Conservation (phyloP, 2,113 vertebrate genomes). For the Cyprinus carpio region DNA sequence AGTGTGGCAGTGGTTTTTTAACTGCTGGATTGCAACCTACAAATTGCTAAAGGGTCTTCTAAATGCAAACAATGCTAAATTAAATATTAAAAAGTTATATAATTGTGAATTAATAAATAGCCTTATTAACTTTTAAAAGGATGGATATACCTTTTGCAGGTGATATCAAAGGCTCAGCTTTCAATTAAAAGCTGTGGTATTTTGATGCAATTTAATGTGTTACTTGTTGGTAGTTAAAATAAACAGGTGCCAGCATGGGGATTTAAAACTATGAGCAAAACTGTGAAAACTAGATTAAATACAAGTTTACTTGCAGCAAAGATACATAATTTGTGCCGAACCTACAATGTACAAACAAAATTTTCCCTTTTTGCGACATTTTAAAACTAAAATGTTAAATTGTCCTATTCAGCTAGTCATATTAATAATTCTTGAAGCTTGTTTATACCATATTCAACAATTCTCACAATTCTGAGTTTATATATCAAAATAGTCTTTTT, state of each 20-base stretch:
- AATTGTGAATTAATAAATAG: neutral
- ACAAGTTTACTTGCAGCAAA: too few relatives aligned
- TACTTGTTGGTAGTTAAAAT: neutral
- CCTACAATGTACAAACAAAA: neutral
- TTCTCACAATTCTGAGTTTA: too few relatives aligned
- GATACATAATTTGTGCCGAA: too few relatives aligned
- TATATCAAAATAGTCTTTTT: too few relatives aligned
- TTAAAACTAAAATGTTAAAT: neutral
- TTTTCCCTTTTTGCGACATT: neutral
- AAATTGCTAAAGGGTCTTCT: neutral
- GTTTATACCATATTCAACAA: too few relatives aligned
- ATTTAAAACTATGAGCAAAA: conserved; percentile 9
- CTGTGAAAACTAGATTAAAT: neutral
- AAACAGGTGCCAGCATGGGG: neutral
- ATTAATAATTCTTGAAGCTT: neutral
- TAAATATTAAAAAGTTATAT: neutral
- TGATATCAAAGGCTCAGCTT: neutral
- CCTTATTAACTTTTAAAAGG: too few relatives aligned
- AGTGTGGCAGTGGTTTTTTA: neutral
- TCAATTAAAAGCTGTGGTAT: neutral
- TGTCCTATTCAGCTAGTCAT: neutral
- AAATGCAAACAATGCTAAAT: neutral
- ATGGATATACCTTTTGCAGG: neutral
- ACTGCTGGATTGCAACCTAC: neutral
- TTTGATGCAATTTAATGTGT: neutral